Conservation (phyloP, 92 coral and sea anemone genomes). For the Desmophyllum pertusum region DNA sequence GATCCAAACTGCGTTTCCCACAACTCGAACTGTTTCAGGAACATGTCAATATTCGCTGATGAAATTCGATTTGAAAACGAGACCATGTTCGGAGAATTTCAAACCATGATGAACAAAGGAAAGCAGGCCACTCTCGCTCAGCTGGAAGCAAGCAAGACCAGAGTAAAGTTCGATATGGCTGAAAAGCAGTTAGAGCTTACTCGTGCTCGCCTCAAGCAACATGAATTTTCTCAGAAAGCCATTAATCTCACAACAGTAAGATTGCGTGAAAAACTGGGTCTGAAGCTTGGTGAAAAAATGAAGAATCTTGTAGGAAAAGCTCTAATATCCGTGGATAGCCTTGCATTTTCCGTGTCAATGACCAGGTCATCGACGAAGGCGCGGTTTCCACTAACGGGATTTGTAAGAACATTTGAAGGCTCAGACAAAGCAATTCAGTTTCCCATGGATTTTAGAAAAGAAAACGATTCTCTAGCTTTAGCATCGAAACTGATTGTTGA, state of each 20-base stretch:
- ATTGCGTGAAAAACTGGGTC: constrained; percentile 50
- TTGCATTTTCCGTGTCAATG: constrained; percentile 45
- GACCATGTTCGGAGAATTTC: constrained; percentile 17
- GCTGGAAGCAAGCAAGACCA: constrained; percentile 48
- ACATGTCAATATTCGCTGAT: neutral
- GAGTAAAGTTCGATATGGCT: constrained; percentile 47
- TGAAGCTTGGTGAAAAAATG: constrained; percentile 51
- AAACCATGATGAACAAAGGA: constrained; percentile 32
- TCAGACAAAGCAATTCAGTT: constrained; percentile 38
- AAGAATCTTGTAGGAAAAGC: constrained; percentile 2
- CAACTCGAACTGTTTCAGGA: neutral
- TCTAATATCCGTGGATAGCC: constrained; percentile 45
- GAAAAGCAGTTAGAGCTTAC: constrained; percentile 41
- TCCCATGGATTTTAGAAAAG: constrained; percentile 59
- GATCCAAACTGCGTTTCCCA: constrained; percentile 45
- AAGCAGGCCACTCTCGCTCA: constrained; percentile 23
- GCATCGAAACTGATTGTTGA: constrained; percentile 59
- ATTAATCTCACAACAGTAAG: constrained; percentile 31
- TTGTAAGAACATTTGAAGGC: constrained; percentile 35
- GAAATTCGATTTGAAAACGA: neutral
- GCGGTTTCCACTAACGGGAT: constrained; percentile 51
- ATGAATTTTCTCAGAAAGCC: constrained; percentile 34
- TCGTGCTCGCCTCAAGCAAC: constrained; percentile 48
- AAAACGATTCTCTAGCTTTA: constrained; percentile 44
- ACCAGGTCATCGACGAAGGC: constrained; percentile 30